phyloP scores from a whole-genome alignment of 2,797 vertebrate species.

The Argentina silus region DNA sequence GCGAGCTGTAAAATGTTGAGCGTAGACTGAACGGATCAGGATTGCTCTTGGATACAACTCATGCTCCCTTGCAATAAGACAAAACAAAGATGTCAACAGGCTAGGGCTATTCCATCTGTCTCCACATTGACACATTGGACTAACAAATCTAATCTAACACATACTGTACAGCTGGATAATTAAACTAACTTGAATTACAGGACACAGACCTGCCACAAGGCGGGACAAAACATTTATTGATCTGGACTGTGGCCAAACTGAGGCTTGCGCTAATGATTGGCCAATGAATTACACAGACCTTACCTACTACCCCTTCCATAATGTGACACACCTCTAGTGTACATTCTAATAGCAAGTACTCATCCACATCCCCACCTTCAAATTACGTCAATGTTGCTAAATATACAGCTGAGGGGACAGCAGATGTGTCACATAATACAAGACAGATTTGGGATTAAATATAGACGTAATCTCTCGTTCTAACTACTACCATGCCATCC shows the following conservation, averaged over 20 bases:
- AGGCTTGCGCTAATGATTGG: conserved; percentile 37
- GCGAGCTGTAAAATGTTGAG: too few species aligned
- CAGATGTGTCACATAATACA: conserved; percentile 66
- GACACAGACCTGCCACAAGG: conserved; percentile 7
- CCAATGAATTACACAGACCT: conserved; percentile 1
- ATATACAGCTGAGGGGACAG: conserved; percentile 37
- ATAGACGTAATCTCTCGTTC: conserved; percentile 70
- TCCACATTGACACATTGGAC: not conserved
- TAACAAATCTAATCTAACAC: not conserved
- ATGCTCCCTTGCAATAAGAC: too few species aligned
- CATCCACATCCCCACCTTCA: conserved; percentile 20
- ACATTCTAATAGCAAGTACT: conserved; percentile 30
- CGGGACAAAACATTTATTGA: conserved; percentile 32
- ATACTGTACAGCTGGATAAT: not conserved
- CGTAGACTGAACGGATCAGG: too few species aligned
- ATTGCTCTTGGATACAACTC: too few species aligned
- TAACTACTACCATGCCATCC: conserved; percentile 46
- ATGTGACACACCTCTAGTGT: not conserved
- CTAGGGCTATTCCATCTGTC: too few species aligned
- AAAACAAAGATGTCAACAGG: too few species aligned
- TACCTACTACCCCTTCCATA: too few species aligned
- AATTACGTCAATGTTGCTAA: conserved; percentile 30
- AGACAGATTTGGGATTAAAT: conserved; percentile 72
- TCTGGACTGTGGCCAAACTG: not conserved
- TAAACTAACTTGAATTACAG: too few species aligned